Percentiles rank a stretch among this genome's conserved stretches.
phyloP scores from a whole-genome alignment of 2,113 vertebrate species.

The Cinclus cinclus region DNA sequence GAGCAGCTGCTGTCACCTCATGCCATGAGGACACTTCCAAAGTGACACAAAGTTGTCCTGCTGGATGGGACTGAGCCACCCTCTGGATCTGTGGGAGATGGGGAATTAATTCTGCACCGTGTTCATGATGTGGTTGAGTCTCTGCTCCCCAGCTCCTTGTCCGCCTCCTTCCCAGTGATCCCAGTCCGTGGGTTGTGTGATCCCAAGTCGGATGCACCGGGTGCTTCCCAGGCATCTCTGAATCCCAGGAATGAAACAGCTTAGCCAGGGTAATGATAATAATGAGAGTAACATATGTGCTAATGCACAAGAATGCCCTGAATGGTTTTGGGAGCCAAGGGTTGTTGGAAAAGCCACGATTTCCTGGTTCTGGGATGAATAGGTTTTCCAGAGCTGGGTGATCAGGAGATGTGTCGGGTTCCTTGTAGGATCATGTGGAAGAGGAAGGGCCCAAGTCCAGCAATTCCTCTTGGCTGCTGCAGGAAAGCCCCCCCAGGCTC shows the following conservation, averaged over 20 bases:
- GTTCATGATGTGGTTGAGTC: accelerated
- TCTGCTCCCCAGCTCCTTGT: neutral
- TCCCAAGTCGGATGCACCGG: accelerated
- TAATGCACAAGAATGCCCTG: neutral
- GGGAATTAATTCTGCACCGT: accelerated
- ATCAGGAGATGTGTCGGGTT: neutral
- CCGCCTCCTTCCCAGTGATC: neutral
- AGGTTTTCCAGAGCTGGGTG: neutral
- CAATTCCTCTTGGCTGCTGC: neutral
- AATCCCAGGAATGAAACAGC: neutral
- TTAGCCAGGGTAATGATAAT: neutral
- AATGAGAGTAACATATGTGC: neutral
- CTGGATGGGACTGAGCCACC: neutral
- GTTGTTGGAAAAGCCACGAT: neutral
- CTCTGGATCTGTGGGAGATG: neutral
- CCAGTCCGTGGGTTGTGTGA: accelerated
- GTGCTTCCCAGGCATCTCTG: accelerated
- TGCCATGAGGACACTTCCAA: accelerated
- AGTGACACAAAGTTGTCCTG: neutral
- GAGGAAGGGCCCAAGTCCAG: neutral
- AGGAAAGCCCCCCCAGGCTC: neutral
- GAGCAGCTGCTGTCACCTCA: neutral
- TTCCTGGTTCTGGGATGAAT: neutral
- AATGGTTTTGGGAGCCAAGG: neutral
- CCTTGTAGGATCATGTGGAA: neutral